phyloP scores from a whole-genome alignment of 2,888 invertebrate genomes.

The Imbricaverruca yamaguchii region DNA sequence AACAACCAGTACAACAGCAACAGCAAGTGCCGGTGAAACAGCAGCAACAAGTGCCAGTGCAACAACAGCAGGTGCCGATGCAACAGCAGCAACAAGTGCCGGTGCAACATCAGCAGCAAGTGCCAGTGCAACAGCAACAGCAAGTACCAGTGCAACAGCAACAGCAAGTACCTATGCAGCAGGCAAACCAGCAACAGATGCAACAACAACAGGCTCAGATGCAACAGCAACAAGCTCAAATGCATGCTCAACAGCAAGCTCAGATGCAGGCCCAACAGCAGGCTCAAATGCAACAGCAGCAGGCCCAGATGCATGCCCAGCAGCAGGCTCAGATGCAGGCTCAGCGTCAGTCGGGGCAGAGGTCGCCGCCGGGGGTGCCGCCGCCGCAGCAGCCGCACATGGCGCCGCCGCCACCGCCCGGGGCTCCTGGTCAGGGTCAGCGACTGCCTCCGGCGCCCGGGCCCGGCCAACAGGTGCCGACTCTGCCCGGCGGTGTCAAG shows the following conservation, averaged over 20 bases:
- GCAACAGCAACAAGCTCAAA: neutral
- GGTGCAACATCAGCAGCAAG: neutral
- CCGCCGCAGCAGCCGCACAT: slow-evolving; percentile 8
- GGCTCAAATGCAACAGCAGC: neutral
- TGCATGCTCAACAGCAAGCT: neutral
- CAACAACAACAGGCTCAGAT: neutral
- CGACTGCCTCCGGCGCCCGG: slow-evolving; percentile 1
- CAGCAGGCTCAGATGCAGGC: slow-evolving; percentile 15
- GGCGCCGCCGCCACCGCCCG: neutral
- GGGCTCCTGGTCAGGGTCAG: neutral
- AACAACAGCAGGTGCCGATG: neutral
- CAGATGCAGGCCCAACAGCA: neutral
- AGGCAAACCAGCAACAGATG: neutral
- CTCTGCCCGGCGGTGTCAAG: neutral
- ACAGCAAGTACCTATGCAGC: neutral
- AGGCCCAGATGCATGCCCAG: neutral
- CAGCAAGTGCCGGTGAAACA: neutral
- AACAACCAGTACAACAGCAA: neutral
- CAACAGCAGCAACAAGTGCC: neutral
- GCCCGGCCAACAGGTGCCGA: neutral
- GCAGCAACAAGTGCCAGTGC: neutral
- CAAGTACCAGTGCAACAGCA: neutral
- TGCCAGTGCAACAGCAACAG: neutral
- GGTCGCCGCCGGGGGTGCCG: neutral
- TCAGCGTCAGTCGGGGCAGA: neutral